phyloP scores from a whole-genome alignment of 2,888 invertebrate species.

The Leptogaster cylindrica region DNA sequence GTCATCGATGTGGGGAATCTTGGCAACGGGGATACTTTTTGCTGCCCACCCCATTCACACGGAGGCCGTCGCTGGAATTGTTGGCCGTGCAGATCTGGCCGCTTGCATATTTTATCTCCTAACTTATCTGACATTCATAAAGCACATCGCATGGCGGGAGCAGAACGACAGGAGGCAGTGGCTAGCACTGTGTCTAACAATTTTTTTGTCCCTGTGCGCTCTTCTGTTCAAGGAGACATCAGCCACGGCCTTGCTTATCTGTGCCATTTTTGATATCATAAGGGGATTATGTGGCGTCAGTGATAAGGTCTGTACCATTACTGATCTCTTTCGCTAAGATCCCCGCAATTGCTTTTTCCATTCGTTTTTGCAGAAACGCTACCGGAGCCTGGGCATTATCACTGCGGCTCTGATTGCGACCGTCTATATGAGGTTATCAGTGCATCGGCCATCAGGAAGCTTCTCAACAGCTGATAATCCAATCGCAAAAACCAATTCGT shows the following conservation, averaged over 20 bases:
- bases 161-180: constrained; percentile 62
- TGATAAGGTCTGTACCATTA: constrained; percentile 64
- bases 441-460: constrained; percentile 72
- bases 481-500: constrained; percentile 82
- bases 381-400: constrained; percentile 74
- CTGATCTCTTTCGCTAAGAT: background rate
- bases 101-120: constrained; percentile 90
- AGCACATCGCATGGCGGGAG: constrained; percentile 74
- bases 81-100: constrained; percentile 92
- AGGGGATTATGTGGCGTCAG: constrained; percentile 62
- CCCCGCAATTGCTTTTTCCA: background rate
- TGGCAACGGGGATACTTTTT: constrained; percentile 83
- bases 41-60: constrained; percentile 96
- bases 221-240: constrained; percentile 96
- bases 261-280: constrained; percentile 85
- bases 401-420: constrained; percentile 72
- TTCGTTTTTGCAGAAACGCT: constrained; percentile 67
- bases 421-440: constrained; percentile 76
- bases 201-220: constrained; percentile 76
- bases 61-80: constrained; percentile 94
- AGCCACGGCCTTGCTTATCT: constrained; percentile 87
- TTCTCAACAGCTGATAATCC: constrained; percentile 97
- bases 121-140: constrained; percentile 84
- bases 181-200: constrained; percentile 68
- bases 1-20: constrained; percentile 72